A percentile compares a stretch with the other conserved stretches of the same genome.
Conservation (phyloP, 2,797 vertebrate genomes). For the Phoebastria nigripes region DNA sequence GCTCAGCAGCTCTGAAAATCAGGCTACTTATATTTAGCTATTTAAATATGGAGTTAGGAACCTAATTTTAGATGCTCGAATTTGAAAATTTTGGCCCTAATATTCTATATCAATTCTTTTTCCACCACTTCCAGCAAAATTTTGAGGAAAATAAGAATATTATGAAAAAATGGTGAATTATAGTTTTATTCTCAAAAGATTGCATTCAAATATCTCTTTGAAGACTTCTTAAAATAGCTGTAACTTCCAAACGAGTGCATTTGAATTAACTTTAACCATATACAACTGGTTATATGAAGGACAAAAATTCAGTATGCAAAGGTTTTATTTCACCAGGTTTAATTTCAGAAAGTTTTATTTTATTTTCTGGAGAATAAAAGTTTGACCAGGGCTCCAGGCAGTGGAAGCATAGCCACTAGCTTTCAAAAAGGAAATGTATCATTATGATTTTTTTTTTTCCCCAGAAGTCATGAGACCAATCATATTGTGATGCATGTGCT, state of each 20-base stretch:
- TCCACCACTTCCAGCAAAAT: not conserved
- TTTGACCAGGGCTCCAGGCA: not conserved
- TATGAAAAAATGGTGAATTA: not conserved
- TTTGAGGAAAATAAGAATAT: not conserved
- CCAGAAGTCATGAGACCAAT: not conserved
- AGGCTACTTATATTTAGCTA: slow-evolving; percentile 38
- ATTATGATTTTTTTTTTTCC: not conserved
- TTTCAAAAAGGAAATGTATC: not conserved
- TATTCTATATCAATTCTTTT: not conserved
- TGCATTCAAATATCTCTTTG: not conserved
- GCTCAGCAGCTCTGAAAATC: slow-evolving; percentile 41
- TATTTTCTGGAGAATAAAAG: not conserved
- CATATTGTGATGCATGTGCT: not conserved
- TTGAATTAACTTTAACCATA: not conserved
- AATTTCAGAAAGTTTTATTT: not conserved
- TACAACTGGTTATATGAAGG: not conserved
- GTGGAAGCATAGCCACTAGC: not conserved
- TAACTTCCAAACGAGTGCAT: not conserved
- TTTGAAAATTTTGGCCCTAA: not conserved
- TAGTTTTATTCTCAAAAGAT: not conserved
- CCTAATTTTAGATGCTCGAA: slow-evolving; percentile 1
- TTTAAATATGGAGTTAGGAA: slow-evolving; percentile 3
- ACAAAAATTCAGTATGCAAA: not conserved
- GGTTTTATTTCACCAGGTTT: not conserved
- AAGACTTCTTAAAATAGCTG: not conserved